Evolutionary conservation across 2,888 invertebrate genomes (phyloP).

Genomic region (Muscina levida): DNA sequence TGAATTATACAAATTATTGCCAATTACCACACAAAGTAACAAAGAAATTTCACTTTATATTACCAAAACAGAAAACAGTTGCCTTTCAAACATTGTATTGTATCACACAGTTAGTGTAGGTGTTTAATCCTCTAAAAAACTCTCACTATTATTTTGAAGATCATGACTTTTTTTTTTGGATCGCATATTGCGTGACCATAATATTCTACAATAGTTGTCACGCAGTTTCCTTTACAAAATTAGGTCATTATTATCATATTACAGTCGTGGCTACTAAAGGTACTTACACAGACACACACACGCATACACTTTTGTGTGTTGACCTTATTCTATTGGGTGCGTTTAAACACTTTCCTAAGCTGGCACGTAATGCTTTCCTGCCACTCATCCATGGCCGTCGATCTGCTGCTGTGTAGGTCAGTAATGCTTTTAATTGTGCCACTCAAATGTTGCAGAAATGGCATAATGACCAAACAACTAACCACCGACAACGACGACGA

Average conservation of each 20-base stretch:
- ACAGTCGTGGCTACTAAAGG: not conserved
- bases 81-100: no score
- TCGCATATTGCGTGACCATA: constrained; percentile 32
- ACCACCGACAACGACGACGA: no score
- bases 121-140: no score
- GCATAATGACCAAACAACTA: not conserved
- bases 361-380: constrained; percentile 13
- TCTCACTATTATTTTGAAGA: no score
- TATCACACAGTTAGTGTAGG: not conserved
- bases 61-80: no score
- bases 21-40: constrained; percentile 19
- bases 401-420: constrained; percentile 53
- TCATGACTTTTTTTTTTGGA: no score
- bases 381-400: not conserved
- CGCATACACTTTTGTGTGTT: not conserved
- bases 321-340: constrained; percentile 19
- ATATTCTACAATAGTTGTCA: constrained; percentile 29
- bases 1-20: constrained; percentile 26
- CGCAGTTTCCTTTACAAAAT: constrained; percentile 25
- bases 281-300: constrained; percentile 1
- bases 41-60: constrained; percentile 32
- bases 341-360: constrained; percentile 10
- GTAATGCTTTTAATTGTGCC: constrained; percentile 51
- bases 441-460: constrained; percentile 27
- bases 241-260: constrained; percentile 25